phyloP scores from a whole-genome alignment of 2,797 vertebrate genomes.

The Pipistrellus pipistrellus region DNA sequence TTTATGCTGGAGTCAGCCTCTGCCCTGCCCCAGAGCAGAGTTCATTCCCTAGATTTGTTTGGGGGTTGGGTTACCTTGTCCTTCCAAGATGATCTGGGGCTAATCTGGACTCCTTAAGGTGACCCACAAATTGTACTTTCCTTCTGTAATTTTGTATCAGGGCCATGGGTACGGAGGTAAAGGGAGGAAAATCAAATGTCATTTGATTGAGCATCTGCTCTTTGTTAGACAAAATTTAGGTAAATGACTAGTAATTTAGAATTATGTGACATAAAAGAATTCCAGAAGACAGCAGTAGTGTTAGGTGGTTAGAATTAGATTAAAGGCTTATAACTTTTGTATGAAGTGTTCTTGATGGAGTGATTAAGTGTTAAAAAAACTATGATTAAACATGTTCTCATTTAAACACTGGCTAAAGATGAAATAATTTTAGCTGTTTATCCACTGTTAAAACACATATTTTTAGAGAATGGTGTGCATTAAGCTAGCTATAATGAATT shows the following conservation, averaged over 20 bases:
- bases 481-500: not conserved
- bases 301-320: constrained; percentile 38
- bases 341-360: not conserved
- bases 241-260: not conserved
- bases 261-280: constrained; percentile 49
- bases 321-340: constrained; percentile 1
- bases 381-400: constrained; percentile 18
- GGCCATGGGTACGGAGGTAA: not conserved
- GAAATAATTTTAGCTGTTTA: constrained; percentile 30
- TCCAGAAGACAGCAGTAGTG: constrained; percentile 14
- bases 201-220: not conserved
- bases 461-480: not conserved
- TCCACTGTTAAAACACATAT: not conserved
- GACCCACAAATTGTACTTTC: not conserved
- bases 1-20: not conserved
- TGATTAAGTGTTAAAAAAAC: constrained; percentile 12
- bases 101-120: not conserved
- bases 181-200: not conserved
- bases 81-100: not conserved
- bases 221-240: constrained; percentile 5
- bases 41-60: constrained; percentile 20
- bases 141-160: not conserved
- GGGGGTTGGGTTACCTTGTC: not conserved
- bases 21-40: not conserved
- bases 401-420: not conserved